phyloP scores from a whole-genome alignment of 2,797 vertebrate genomes.

The Enteromius trimaculatus region DNA sequence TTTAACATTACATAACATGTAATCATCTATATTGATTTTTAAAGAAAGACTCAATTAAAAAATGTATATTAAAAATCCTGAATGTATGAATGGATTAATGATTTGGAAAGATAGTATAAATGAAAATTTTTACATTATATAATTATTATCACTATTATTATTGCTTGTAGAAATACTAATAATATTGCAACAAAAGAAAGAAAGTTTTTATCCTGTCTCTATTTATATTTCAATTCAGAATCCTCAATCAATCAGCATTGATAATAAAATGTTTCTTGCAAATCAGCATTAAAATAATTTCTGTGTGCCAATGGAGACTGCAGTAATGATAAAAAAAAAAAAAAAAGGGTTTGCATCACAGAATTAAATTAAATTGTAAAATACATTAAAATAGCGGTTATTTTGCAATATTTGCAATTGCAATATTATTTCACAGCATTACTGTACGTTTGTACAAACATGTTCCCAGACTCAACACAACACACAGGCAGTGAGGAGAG shows the following conservation, averaged over 20 bases:
- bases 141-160: too few species aligned
- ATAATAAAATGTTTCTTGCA: background rate
- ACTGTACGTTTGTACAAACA: background rate
- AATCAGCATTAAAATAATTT: background rate
- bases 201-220: background rate
- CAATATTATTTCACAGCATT: background rate
- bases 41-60: background rate
- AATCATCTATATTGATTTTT: too few species aligned
- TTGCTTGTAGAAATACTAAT: too few species aligned
- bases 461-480: background rate
- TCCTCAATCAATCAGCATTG: background rate
- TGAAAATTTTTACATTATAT: too few species aligned
- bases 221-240: background rate
- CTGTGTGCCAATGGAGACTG: background rate
- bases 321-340: background rate
- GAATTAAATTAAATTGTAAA: background rate
- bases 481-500: constrained; percentile 45
- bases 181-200: too few species aligned
- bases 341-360: background rate
- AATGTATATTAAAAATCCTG: too few species aligned
- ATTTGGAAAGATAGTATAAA: too few species aligned
- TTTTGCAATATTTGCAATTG: too few species aligned
- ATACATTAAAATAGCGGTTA: background rate
- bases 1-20: too few species aligned
- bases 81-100: too few species aligned